Evolutionary conservation across 1,140 invertebrate genomes (phyloP).

Genomic region (Neodiprion pinetum): DNA sequence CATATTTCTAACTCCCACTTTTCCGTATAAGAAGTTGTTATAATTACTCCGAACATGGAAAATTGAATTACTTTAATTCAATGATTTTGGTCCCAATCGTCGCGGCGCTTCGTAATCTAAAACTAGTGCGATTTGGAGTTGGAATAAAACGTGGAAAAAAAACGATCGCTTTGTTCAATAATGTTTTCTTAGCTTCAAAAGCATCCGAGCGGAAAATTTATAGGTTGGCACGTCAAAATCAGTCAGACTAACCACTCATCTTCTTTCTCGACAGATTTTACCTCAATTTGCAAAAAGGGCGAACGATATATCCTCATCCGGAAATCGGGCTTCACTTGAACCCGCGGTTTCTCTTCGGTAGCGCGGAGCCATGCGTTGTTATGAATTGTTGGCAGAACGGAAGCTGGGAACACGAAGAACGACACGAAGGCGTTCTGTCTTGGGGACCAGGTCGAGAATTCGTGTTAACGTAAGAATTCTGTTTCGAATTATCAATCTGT

Average conservation of each 20-base stretch:
- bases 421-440: slow-evolving; percentile 52
- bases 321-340: slow-evolving; percentile 70
- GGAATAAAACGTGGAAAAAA: too few species aligned
- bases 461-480: slow-evolving; percentile 49
- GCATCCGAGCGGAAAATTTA: too few species aligned
- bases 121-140: too few species aligned
- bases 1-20: background rate
- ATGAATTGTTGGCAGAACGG: slow-evolving; percentile 59
- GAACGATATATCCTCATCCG: slow-evolving; percentile 69
- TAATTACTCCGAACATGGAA: too few species aligned
- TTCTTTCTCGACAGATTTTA: slow-evolving; percentile 62
- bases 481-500: slow-evolving; percentile 3
- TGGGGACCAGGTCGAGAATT: slow-evolving; percentile 59
- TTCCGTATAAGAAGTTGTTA: too few species aligned
- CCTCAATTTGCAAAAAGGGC: slow-evolving; percentile 72
- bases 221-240: too few species aligned
- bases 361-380: slow-evolving; percentile 49
- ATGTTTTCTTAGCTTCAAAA: too few species aligned
- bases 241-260: too few species aligned
- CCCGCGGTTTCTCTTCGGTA: slow-evolving; percentile 65
- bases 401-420: slow-evolving; percentile 55
- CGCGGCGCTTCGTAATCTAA: too few species aligned
- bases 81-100: too few species aligned
- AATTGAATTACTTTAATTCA: too few species aligned
- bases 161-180: too few species aligned